phyloP scores from a whole-genome alignment of 2,888 invertebrate genomes.

The Pheosia gnoma region DNA sequence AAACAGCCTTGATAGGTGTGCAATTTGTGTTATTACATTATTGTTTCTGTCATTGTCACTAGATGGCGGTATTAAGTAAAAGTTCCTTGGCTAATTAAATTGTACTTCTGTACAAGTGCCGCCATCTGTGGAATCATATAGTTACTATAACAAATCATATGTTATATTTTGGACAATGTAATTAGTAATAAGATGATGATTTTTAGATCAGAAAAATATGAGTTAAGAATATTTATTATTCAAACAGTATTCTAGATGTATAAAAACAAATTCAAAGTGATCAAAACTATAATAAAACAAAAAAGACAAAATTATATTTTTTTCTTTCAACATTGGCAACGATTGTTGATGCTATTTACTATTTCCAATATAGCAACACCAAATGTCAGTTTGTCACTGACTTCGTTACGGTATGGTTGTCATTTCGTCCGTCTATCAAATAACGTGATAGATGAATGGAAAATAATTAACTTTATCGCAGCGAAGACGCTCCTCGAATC shows the following conservation, averaged over 20 bases:
- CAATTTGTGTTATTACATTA: background rate
- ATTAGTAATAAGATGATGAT: no score
- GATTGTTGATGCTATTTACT: slow-evolving; percentile 9
- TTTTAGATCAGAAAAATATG: no score
- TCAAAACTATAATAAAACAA: background rate
- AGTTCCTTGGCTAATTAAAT: background rate
- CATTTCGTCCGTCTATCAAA: slow-evolving; percentile 77
- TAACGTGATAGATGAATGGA: slow-evolving; percentile 78
- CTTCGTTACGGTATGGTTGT: slow-evolving; percentile 81
- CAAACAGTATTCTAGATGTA: no score
- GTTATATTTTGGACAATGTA: slow-evolving; percentile 3
- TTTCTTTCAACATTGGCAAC: background rate
- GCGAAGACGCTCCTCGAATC: slow-evolving; percentile 57
- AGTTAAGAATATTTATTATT: no score
- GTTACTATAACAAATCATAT: slow-evolving; percentile 15
- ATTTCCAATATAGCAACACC: slow-evolving; percentile 43
- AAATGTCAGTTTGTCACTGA: slow-evolving; percentile 80
- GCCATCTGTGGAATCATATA: slow-evolving; percentile 23
- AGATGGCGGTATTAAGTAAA: slow-evolving; percentile 26
- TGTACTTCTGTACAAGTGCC: slow-evolving; percentile 1
- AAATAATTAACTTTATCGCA: slow-evolving; percentile 76
- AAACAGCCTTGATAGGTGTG: background rate
- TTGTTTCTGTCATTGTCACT: background rate
- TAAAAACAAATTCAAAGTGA: no score
- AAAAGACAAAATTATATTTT: no score